These are phyloP conservation scores for Ptychadena robeensis DNA, from an alignment of 2,797 vertebrate species.

Conservation along the genomic window DNA sequence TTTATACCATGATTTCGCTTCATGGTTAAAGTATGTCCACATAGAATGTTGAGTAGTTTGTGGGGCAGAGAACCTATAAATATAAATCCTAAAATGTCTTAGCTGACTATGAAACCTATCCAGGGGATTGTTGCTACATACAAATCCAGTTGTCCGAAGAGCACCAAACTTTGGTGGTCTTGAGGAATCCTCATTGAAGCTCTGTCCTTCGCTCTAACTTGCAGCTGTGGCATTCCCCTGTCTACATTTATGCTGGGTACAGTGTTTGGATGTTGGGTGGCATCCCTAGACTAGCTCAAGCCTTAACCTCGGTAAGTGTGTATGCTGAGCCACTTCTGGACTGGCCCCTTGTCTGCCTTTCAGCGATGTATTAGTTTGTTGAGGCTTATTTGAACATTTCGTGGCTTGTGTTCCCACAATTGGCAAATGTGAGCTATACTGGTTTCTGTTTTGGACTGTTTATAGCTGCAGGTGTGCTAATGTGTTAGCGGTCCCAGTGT, in stretches of 20 bases:
- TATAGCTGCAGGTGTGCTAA: neutral
- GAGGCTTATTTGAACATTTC: neutral
- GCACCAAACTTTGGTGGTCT: neutral
- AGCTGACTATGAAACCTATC: no score
- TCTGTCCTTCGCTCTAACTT: no score
- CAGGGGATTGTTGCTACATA: neutral
- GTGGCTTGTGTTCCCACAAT: neutral
- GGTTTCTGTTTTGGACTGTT: neutral
- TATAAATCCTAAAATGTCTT: no score
- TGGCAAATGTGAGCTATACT: neutral
- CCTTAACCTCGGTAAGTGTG: neutral
- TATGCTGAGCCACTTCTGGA: neutral
- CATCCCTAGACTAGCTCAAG: neutral
- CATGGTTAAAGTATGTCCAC: neutral
- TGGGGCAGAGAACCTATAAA: no score
- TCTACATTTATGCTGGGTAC: no score
- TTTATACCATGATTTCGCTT: no score
- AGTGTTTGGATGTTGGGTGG: neutral
- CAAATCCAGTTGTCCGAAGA: neutral
- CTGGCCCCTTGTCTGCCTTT: neutral
- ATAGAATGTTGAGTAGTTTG: no score
- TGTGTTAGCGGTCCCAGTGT: neutral
- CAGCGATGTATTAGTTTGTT: neutral
- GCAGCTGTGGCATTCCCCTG: no score
- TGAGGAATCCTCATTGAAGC: no score